Conservation (phyloP, 2,113 vertebrate genomes). For the Geococcyx californianus region DNA sequence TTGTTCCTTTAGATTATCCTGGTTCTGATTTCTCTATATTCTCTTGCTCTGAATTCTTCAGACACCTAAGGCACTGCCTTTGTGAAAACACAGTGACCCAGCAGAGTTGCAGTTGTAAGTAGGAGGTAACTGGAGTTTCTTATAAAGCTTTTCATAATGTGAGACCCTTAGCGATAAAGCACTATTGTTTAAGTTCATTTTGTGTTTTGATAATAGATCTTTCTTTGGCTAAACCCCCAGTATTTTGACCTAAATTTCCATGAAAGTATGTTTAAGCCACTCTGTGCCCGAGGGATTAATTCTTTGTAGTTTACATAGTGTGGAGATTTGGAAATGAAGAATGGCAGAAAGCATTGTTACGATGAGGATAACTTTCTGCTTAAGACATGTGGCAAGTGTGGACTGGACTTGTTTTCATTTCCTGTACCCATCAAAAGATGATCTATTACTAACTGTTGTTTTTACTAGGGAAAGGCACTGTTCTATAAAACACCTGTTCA, state of each 20-base stretch:
- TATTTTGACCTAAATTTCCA: background rate
- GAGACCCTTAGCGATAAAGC: background rate
- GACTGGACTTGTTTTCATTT: background rate
- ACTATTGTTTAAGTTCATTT: background rate
- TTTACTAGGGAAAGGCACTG: background rate
- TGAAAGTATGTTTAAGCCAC: background rate
- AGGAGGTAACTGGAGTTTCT: background rate
- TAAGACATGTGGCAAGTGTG: background rate
- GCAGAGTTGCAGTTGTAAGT: background rate
- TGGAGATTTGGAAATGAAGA: background rate
- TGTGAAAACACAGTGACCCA: background rate
- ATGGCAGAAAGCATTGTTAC: background rate
- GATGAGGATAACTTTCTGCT: background rate
- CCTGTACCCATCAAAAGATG: background rate
- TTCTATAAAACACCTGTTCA: background rate
- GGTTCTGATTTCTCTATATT: background rate
- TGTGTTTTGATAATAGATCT: background rate
- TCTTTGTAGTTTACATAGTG: background rate
- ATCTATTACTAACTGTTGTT: background rate
- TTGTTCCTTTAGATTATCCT: background rate
- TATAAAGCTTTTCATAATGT: background rate
- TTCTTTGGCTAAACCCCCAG: background rate
- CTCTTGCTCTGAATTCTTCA: background rate
- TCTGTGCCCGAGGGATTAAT: background rate
- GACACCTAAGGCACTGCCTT: background rate